Conservation (phyloP, 1,140 invertebrate genomes). For the Drosophila mojavensis region DNA sequence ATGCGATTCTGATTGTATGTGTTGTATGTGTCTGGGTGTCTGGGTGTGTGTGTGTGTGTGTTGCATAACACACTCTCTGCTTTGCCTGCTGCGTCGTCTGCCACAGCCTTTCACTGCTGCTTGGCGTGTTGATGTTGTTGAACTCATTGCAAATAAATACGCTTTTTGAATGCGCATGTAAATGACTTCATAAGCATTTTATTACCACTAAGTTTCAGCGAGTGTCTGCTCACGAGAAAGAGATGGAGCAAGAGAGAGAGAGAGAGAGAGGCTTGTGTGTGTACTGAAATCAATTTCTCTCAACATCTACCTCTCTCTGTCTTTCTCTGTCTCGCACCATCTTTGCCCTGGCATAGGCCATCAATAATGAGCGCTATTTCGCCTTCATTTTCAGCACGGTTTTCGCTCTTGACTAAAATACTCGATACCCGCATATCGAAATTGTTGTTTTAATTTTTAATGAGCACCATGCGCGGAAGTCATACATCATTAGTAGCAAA, state of each 20-base stretch:
- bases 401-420: slow-evolving; percentile 21
- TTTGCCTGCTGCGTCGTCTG: slow-evolving; percentile 19
- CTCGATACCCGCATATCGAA: slow-evolving; percentile 23
- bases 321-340: not conserved
- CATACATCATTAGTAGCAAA: slow-evolving; percentile 81
- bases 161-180: slow-evolving; percentile 81
- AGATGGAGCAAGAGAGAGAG: not conserved
- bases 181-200: slow-evolving; percentile 83
- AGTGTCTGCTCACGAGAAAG: not conserved
- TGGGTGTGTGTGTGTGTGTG: slow-evolving; percentile 12
- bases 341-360: slow-evolving; percentile 5
- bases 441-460: slow-evolving; percentile 76
- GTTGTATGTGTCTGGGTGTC: not conserved
- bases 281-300: slow-evolving; percentile 61
- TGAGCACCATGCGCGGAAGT: slow-evolving; percentile 70
- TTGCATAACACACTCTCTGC: slow-evolving; percentile 32
- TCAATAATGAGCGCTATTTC: slow-evolving; percentile 30
- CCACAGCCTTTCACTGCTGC: not conserved
- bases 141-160: slow-evolving; percentile 82
- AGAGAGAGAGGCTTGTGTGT: not conserved
- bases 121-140: slow-evolving; percentile 77
- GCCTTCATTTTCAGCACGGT: slow-evolving; percentile 19
- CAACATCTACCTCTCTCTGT: slow-evolving; percentile 10
- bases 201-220: slow-evolving; percentile 63
- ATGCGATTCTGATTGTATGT: slow-evolving; percentile 20